Base-by-base conservation (phyloP, 2,113 vertebrate genomes). In the Lagenorhynchus albirostris region DNA sequence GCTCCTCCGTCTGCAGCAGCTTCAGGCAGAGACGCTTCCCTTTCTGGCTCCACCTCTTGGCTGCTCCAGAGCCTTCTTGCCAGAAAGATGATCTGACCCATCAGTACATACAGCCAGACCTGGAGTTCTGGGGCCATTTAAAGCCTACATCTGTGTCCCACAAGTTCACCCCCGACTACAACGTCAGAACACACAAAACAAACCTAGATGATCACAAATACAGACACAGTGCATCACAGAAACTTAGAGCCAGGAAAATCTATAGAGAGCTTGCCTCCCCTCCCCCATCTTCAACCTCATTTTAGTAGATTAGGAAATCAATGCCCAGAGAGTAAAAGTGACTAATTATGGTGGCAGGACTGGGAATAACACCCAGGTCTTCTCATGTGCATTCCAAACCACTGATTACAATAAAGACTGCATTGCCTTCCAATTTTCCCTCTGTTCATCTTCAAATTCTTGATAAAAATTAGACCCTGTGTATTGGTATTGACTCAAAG, bases 1-100 rank as follows among this genome's bases (percentile, higher is more conserved):
- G 96, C 96, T 98, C 94, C 96, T 92, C 97, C 97, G 97, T 97
- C 96, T 98, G 97, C 96, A 97, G 96, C 79, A 76, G 90, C 82
- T 87, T 93, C 92, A 97, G 97, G 97, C 97, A 98, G 82, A 87
- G 70, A 81, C 0, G 23, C 60, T 90, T 96, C 94, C 70, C 71
- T 68, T 93, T 81, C 87, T 97, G 97, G 94, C 95, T 95, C 91
- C 13, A 5, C 89, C 90, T 96, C 96, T 95, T 88, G 96, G 97
- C 97, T 96, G 94, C 90, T 90, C 90, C 95, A 94, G 70, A 96
- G 58, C 80, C 74, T 88, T 92, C 94, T 71, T 96, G 95, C 95
- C 97, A 97, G 92, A 81, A 97, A 89, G 83, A 84, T 90, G 94
- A 90, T 89, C 58, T 84, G 97, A 89, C 87, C 87, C 83, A 86